Evolutionary conservation across 1,140 invertebrate genomes (phyloP), one percentile per base, ranked within the genome.

Genomic region (Heterodera schachtii): DNA sequence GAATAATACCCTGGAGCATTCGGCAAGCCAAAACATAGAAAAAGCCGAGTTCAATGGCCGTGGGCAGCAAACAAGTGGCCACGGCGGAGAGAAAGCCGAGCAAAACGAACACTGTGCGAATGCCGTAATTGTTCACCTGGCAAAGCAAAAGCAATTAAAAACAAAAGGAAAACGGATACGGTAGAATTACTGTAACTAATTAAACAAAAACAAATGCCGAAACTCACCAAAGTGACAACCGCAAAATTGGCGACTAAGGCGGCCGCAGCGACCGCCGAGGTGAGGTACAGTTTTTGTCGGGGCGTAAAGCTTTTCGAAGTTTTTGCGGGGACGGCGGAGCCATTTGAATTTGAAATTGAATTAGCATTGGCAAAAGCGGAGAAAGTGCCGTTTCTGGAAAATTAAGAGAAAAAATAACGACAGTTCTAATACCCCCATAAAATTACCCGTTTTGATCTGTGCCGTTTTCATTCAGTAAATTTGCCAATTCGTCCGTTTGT

Each of bases 101-200:
- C 13, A 79, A 41, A 4, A 81, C 67, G 66, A 87, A 86, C 74
- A 83, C 71, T 41, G 77, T 80, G 60, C 85, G 81, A 70, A 87
- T 87, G 21, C 85, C 85, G 74, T 75, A 86, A n/a, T 84, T 82
- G n/a, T 87, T 87, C 2, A 86, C 84, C 84, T 83, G 43, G 3
- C 16, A 16, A 81, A 9, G n/a, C 74, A 44, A 41, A 78, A 81
- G 7, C 0, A 64, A 79, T n/a, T 57, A 13, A 31, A 47, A 7
- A 75, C 16, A 16, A 79, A 3, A 13, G 73, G 9, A 81, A n/a
- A 31, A 31, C 31, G 31, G 31, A 31, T 31, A 31, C 31, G 31
- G 31, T 31, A 31, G 31, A 31, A 31, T 31, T 31, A 31, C 1
- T 0, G 13, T 44, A 3, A 19, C 21, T 3, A 13, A 76, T 82